Evolutionary conservation across 1,140 invertebrate species (phyloP), one percentile per base, ranked within the genome.

Genomic region (Bacillus rossius): DNA sequence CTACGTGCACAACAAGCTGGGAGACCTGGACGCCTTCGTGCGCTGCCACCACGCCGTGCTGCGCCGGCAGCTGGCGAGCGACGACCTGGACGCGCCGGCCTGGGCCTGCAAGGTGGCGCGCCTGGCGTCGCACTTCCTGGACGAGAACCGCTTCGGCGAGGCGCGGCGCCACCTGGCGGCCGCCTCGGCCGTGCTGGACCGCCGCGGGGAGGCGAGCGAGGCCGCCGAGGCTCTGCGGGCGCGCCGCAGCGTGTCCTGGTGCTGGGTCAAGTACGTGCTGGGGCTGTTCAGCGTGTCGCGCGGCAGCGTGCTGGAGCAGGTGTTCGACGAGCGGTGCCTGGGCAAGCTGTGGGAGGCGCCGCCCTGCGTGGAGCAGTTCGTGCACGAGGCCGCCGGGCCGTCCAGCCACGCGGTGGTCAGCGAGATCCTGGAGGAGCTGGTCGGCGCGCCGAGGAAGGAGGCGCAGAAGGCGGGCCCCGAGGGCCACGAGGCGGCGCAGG

Each of bases 251-350:
- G 69, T 86, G 13, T 76, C 78, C 17, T 75, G 81, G 55, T 81
- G 81, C 63, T 85, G 83, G 82, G 76, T 79, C 1, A 85, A 85
- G 66, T 86, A 84, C 69, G 79, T 79, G 13, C 66, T 85, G 8
- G 73, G 74, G n/a, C 64, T 86, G 16, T 75, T 85, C 56, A 81
- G 81, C 62, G 53, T 73, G 34, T 85, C 83, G 0, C 77, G 29
- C 29, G 10, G 5, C 29, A 34, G 43, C 43, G 13, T 23, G 43
- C 43, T 45, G 5, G 43, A 23, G 13, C 43, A 19, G 43, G 8
- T 19, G 43, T 23, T 23, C 22, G 43, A 23, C 43, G 22, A 45
- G 5, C 5, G 14, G 5, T 45, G 10, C 29, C 10, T 7, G 4
- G 4, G 29, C 29, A 34, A 34, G 5, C 10, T 34, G 5, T 34